A percentile compares a stretch with the other conserved stretches of the same genome.
These are phyloP conservation scores for Euwallacea similis DNA, from an alignment of 1,140 invertebrate genomes.

Conservation along the genomic window DNA sequence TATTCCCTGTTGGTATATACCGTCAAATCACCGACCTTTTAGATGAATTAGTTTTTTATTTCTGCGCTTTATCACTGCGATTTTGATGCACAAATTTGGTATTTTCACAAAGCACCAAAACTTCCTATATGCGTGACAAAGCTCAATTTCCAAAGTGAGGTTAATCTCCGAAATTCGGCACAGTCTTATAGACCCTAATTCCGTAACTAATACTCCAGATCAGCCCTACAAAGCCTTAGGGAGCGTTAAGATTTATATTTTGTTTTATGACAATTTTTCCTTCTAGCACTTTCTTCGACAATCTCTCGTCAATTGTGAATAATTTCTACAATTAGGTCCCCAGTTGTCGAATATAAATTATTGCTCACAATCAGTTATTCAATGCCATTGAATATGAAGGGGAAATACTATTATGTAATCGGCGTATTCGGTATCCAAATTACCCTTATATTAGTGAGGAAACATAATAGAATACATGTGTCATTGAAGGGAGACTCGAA, in stretches of 20 bases:
- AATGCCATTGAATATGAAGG: constrained; percentile 1
- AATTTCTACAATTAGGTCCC: background rate
- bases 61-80: background rate
- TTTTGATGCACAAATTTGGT: too few relatives aligned
- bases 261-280: constrained; percentile 16
- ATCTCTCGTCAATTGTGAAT: background rate
- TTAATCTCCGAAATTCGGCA: constrained; percentile 43
- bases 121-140: constrained; percentile 21
- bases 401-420: constrained; percentile 15
- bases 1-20: constrained; percentile 14
- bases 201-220: constrained; percentile 39
- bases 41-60: constrained; percentile 17
- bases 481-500: too few relatives aligned
- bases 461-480: constrained; percentile 17
- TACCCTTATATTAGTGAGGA: constrained; percentile 17
- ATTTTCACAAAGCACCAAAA: too few relatives aligned
- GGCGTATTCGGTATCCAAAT: constrained; percentile 13
- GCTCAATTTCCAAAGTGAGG: constrained; percentile 34
- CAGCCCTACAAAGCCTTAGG: constrained; percentile 2
- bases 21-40: constrained; percentile 15
- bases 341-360: constrained; percentile 13
- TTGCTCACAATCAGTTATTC: constrained; percentile 6
- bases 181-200: constrained; percentile 42
- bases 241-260: constrained; percentile 31
- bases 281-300: constrained; percentile 3